phyloP scores from a whole-genome alignment of 92 coral and sea anemone genomes.

The Plumapathes pennacea region DNA sequence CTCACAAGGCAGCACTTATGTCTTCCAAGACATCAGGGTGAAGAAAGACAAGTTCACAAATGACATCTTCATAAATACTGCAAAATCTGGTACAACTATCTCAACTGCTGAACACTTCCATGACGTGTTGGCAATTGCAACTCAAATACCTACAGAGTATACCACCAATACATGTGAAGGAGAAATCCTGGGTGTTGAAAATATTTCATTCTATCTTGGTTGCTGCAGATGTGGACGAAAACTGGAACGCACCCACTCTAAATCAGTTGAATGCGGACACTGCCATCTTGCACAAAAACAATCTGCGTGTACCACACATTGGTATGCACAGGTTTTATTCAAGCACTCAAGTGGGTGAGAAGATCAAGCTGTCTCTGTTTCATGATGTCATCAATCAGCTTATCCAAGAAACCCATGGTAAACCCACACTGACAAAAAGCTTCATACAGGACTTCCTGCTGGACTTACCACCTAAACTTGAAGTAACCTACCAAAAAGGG shows the following conservation, averaged over 20 bases:
- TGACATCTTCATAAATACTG: conserved; percentile 51
- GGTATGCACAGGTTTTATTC: conserved; percentile 7
- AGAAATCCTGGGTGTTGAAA: conserved; percentile 24
- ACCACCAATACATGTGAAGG: conserved; percentile 6
- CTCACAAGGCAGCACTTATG: conserved; percentile 33
- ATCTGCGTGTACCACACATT: conserved; percentile 1
- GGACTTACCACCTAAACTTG: too few relatives aligned
- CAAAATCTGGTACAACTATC: conserved; percentile 50
- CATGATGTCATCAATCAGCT: too few relatives aligned
- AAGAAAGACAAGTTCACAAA: conserved; percentile 22
- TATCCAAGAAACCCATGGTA: too few relatives aligned
- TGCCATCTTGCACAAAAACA: conserved; percentile 17
- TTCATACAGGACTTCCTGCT: too few relatives aligned
- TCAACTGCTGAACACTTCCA: conserved; percentile 20
- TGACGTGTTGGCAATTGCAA: conserved; percentile 29
- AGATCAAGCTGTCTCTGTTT: too few relatives aligned
- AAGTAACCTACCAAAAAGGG: too few relatives aligned
- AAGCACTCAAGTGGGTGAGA: too few relatives aligned
- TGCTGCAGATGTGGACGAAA: conserved; percentile 10
- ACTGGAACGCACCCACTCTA: neutral
- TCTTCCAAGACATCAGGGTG: conserved; percentile 35
- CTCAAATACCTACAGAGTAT: conserved; percentile 20
- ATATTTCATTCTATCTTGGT: neutral
- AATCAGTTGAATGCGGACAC: conserved; percentile 1
- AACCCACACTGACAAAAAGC: too few relatives aligned